Evolutionary conservation across 2,888 invertebrate species (phyloP), one percentile per base, ranked within the genome.

Genomic region (Drosophila koepferae): DNA sequence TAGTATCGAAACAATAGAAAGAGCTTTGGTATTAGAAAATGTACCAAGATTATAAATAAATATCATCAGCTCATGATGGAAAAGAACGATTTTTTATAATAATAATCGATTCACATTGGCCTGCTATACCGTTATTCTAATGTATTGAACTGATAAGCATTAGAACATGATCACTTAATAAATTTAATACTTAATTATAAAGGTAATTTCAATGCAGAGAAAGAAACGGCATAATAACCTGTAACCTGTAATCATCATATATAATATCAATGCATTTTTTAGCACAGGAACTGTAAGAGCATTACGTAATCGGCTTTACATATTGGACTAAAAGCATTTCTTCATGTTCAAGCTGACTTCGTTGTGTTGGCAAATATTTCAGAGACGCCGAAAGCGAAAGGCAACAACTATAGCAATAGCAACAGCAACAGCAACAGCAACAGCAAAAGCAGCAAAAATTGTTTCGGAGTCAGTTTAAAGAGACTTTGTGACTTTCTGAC

Each of bases 401-500:
- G 67, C 62, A 69, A 40, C 58, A 78, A 41, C 48, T 28, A 48
- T 40, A 51, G 48, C 40, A 43, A 46, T 20, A 65, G 41, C 38
- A 41, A 31, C 31, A 46, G 40, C 38, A 41, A 56, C 23, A 23
- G 23, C 40, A 43, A 46, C 23, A 65, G 41, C 38, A 41, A 31
- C 31, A 46, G 40, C 38, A 41, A 56, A 20, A 46, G 40, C 38
- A 46, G 51, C 43, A 64, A 53, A 74, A 74, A 67, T 72, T 31
- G 53, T 41, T 60, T 2, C 34, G 44, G 49, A 61, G 62, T 58
- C 44, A 41, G 63, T 66, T 76, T 78, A 74, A 78, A 63, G 67
- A 23, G 64, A 65, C 73, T 76, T 67, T 76, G 48, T 51, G 89
- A 81, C 89, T 89, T 89, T 80, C 81, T 20, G 86, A 77, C 62